phyloP scores from a whole-genome alignment of 2,797 vertebrate genomes.

The Philypnodon macrostomus region DNA sequence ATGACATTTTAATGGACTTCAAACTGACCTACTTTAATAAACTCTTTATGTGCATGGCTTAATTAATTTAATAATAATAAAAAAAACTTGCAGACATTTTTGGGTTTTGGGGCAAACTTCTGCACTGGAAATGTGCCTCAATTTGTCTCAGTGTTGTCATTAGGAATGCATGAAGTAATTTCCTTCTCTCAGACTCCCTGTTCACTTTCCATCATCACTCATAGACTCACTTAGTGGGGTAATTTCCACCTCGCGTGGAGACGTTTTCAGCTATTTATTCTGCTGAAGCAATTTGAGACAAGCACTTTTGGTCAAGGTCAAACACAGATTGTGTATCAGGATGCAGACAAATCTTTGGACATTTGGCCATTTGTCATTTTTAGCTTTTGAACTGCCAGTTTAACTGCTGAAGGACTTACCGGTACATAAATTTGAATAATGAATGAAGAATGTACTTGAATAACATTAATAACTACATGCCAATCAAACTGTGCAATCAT shows the following conservation, averaged over 20 bases:
- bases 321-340: constrained; percentile 15
- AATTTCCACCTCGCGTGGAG: constrained; percentile 28
- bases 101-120: constrained; percentile 7
- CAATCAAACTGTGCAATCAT: no score
- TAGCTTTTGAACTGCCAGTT: no score
- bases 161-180: constrained; percentile 31
- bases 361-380: no score
- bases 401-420: no score
- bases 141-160: constrained; percentile 26
- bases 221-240: constrained; percentile 26
- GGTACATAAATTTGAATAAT: neutral
- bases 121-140: constrained; percentile 21
- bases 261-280: constrained; percentile 40
- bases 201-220: constrained; percentile 39
- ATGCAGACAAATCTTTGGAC: constrained; percentile 4
- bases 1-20: constrained; percentile 29
- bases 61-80: constrained; percentile 8
- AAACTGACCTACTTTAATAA: constrained; percentile 18
- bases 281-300: constrained; percentile 34
- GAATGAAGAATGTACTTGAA: neutral
- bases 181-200: constrained; percentile 7
- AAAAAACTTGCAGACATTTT: constrained; percentile 8
- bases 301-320: constrained; percentile 39
- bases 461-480: no score
- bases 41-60: constrained; percentile 2